Conservation (phyloP, 2,797 vertebrate genomes). For the Anas flavirostris region DNA sequence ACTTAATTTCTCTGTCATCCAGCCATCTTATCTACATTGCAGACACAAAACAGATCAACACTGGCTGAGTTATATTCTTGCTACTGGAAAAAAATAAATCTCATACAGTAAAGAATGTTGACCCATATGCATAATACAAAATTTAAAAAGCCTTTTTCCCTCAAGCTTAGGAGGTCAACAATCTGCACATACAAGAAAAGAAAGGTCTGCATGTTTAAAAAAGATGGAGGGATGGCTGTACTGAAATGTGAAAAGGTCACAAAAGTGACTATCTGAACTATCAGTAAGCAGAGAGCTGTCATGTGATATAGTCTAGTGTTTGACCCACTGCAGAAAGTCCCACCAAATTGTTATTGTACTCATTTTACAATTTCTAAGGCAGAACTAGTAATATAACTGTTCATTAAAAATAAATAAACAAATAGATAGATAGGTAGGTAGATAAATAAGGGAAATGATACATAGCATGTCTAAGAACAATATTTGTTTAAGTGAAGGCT, state of each 20-base stretch:
- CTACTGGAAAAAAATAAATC: background rate
- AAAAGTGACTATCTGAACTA: background rate
- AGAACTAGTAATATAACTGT: background rate
- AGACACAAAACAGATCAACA: background rate
- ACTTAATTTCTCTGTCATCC: constrained; percentile 5
- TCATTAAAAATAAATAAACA: background rate
- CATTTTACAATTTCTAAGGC: background rate
- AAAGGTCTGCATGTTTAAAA: background rate
- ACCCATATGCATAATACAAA: background rate
- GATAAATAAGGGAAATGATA: background rate
- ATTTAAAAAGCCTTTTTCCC: background rate
- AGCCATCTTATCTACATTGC: background rate
- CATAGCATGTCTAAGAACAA: background rate
- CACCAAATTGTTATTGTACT: background rate
- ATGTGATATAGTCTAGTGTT: background rate
- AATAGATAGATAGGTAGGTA: too few species aligned
- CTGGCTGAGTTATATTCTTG: background rate
- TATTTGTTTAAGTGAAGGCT: background rate
- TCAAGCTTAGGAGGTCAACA: background rate
- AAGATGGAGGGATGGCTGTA: background rate
- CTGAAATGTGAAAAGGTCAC: background rate
- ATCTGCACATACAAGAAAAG: background rate
- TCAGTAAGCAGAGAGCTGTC: background rate
- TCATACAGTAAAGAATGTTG: background rate
- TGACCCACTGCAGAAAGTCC: background rate